Evolutionary conservation across 2,113 vertebrate genomes (phyloP).

Genomic region (Microcebus ravelobensis): DNA sequence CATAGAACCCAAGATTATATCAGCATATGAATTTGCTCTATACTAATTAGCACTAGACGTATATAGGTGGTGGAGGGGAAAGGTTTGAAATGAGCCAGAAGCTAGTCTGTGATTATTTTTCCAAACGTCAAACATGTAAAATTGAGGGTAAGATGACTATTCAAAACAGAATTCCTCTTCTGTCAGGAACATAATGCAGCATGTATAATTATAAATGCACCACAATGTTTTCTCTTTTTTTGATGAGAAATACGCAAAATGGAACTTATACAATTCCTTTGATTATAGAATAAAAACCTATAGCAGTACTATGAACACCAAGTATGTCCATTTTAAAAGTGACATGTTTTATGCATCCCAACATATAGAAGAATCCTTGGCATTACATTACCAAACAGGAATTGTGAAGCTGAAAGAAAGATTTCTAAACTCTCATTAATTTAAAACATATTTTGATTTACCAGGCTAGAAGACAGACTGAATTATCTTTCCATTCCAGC

Average conservation of each 20-base stretch:
- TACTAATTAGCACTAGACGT: background rate
- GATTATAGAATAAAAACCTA: background rate
- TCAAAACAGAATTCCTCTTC: background rate
- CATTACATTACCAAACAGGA: background rate
- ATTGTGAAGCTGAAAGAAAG: background rate
- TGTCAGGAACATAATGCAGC: background rate
- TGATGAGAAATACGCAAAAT: background rate
- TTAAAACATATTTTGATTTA: slow-evolving; percentile 7
- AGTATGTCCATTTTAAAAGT: background rate
- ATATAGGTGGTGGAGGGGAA: background rate
- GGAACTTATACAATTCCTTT: background rate
- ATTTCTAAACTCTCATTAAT: background rate
- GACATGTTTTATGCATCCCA: background rate
- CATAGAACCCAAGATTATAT: background rate
- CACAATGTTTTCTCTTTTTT: background rate
- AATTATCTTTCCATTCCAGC: background rate
- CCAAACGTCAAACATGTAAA: background rate
- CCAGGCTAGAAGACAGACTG: background rate
- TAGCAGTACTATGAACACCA: background rate
- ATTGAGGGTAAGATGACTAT: background rate
- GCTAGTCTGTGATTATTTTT: background rate
- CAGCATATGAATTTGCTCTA: background rate
- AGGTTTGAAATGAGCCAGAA: background rate
- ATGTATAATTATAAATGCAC: background rate
- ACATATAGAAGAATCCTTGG: background rate